Evolutionary conservation across 2,888 invertebrate genomes (phyloP).

Genomic region (Ametastegia equiseti): DNA sequence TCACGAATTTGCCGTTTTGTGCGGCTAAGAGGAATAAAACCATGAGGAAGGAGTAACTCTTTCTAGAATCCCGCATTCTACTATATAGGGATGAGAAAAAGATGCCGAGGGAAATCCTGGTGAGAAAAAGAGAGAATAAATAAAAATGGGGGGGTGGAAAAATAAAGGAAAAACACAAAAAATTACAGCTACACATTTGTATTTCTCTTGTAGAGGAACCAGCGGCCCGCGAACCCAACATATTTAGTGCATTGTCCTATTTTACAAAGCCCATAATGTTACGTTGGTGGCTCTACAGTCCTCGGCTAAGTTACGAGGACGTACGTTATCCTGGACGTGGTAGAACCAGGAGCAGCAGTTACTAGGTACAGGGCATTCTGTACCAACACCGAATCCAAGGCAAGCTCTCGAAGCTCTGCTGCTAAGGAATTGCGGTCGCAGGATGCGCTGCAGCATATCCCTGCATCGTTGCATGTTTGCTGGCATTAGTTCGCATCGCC

Average conservation of each 20-base stretch:
- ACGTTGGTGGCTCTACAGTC: conserved; percentile 58
- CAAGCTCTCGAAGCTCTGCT: neutral
- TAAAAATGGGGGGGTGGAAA: too few species aligned
- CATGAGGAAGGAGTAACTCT: too few species aligned
- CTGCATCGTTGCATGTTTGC: conserved; percentile 30
- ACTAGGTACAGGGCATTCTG: neutral
- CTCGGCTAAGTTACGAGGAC: conserved; percentile 63
- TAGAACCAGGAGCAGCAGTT: conserved; percentile 17
- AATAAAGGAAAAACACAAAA: neutral
- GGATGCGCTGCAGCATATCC: neutral
- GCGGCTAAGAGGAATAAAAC: neutral
- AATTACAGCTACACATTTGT: conserved; percentile 52
- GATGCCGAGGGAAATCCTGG: too few species aligned
- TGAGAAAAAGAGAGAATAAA: neutral
- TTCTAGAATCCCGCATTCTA: too few species aligned
- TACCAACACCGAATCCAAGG: conserved; percentile 1
- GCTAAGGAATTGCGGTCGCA: conserved; percentile 37
- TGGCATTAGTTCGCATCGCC: conserved; percentile 23
- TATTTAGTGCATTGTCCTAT: conserved; percentile 68
- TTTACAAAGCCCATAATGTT: conserved; percentile 65
- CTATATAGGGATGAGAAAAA: too few species aligned
- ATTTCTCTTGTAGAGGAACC: conserved; percentile 49
- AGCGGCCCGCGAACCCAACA: conserved; percentile 54
- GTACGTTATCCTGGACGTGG: conserved; percentile 62
- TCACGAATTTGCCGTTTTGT: too few species aligned